Base-by-base conservation (phyloP, 2,113 vertebrate species). In the Tyto alba region DNA sequence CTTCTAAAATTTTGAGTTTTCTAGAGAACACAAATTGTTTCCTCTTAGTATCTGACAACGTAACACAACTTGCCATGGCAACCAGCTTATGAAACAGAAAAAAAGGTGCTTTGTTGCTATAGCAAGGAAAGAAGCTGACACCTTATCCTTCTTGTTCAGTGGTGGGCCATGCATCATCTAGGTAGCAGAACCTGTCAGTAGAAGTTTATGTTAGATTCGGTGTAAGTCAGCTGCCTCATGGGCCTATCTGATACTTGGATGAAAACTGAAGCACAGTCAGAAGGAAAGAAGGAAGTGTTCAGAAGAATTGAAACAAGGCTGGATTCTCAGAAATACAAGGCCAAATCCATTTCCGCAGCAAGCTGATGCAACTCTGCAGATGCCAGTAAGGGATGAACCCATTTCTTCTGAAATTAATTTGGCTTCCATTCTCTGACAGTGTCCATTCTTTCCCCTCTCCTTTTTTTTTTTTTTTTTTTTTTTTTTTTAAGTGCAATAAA, bases 261-360 rank as follows among this genome's bases (percentile, higher is more conserved):
- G 66, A 91, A 80, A 90, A 73, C 73, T 82, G 79, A 84, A 93
- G 84, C 55, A 57, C 71, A 75, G 86, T 91, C 85, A 90, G 81
- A 89, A 93, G 88, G 85, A 95, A 95, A 95, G 83, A 79, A 95
- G 87, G 94, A 96, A 93, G 80, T 90, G n/a, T 73, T 80, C 85
- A 76, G 81, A 84, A 96, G 74, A 91, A 80, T 81, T 75, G 85
- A 90, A 91, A 96, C 88, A 85, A 57, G 68, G 16, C 81, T 93
- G 79, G 81, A 62, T 95, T 96, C 89, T 91, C 79, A 85, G 95
- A 96, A 96, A 75, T 20, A 87, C 66, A 48, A 68, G 73, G 86
- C 73, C 52, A 85, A 94, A 82, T 95, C 79, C 81, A 63, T 66
- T 92, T 92, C 50, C 14, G 12, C 47, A 72, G 38, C 68, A 89